Evolutionary conservation across 2,797 vertebrate species (phyloP), one percentile per base, ranked within the genome.

Genomic region (Enteromius trimaculatus): DNA sequence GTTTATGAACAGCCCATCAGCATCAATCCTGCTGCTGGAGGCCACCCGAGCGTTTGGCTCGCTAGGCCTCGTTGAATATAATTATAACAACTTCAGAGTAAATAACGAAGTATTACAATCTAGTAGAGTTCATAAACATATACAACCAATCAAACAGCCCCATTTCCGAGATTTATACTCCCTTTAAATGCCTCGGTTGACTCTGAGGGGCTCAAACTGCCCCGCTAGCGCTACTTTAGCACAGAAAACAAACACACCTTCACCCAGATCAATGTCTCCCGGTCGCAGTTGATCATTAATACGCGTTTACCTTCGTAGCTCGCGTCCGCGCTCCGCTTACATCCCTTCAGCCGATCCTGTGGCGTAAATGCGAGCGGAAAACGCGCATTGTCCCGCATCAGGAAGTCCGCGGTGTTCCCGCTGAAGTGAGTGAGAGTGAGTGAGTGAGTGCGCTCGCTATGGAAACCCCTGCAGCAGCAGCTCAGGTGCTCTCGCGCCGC

Each of bases 21-120:
- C 86, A 91, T 87, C 84, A 88, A 90, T 74, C 80, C 80, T 80
- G 58, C 74, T 90, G 88, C 89, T 84, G 89, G 90, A 90, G 89
- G 92, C 85, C 82, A 84, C 85, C 83, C 55, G 31, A 69, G 89
- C 89, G 88, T 85, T 91, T 89, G 90, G 90, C 88, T 91, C 85
- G 89, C 90, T 93, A 94, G 94, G 94, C 94, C 94, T 92, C 90
- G 88, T 88, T 92, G 87, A 93, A 93, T 89, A 91, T 87, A 89
- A 90, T 90, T 90, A 90, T 92, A 88, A 91, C 81, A 93, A 93
- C 91, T 95, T 94, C 90, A 87, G 81, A 83, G 72, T 65, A 76
- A 62, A 89, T 88, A 81, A 87, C 91, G 92, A 64, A 58, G 51
- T 42, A 53, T 62, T 83, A 60, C 49, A 9, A 23, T 31, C 71